Evolutionary conservation across 1,140 invertebrate species (phyloP).

Genomic region (Hylaeus volcanicus): DNA sequence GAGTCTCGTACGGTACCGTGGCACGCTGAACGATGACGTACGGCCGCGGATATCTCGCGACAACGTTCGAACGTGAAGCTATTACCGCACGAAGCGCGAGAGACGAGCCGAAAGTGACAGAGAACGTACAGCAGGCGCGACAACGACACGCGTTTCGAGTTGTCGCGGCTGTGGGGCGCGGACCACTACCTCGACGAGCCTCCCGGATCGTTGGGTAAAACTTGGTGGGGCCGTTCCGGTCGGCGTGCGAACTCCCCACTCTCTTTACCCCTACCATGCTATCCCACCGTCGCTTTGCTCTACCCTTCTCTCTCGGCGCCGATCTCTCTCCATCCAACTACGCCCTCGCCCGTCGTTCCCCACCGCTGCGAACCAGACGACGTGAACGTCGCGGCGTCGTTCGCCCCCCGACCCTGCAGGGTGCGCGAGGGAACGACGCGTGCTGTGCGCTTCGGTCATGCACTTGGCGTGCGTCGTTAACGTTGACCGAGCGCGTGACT

Average conservation of each 20-base stretch:
- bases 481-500: constrained; percentile 50
- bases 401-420: constrained; percentile 39
- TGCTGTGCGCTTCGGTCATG: constrained; percentile 40
- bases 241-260: constrained; percentile 75
- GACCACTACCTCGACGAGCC: constrained; percentile 78
- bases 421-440: constrained; percentile 45
- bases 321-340: constrained; percentile 28
- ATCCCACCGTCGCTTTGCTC: background rate
- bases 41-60: background rate
- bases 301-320: constrained; percentile 25
- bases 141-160: constrained; percentile 57
- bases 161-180: constrained; percentile 76
- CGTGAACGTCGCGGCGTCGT: constrained; percentile 43
- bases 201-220: constrained; percentile 80
- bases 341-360: constrained; percentile 23
- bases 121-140: constrained; percentile 28
- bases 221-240: constrained; percentile 75
- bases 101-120: constrained; percentile 16
- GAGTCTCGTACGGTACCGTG: background rate
- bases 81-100: background rate
- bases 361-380: constrained; percentile 32
- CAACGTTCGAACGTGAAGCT: constrained; percentile 7
- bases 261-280: constrained; percentile 47
- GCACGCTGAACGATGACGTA: background rate
- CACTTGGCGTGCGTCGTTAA: constrained; percentile 47